Conservation (phyloP, 2,797 vertebrate species). For the Characodon lateralis region DNA sequence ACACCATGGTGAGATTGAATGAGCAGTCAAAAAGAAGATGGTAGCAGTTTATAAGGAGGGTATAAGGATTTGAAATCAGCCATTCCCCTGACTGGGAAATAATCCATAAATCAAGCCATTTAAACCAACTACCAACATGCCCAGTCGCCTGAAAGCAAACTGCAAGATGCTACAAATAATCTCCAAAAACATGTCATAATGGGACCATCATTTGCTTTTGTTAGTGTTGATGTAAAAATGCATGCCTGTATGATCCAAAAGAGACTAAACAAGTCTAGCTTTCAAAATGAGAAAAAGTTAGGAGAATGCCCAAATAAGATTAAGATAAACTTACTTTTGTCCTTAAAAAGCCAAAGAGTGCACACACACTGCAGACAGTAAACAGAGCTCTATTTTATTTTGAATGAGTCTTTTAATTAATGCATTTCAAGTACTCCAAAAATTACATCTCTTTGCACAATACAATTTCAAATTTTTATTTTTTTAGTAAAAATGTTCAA, state of each 20-base stretch:
- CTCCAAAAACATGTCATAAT: background rate
- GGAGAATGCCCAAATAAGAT: background rate
- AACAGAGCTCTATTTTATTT: constrained; percentile 83
- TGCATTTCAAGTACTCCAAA: constrained; percentile 99
- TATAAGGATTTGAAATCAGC: background rate
- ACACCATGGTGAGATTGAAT: background rate
- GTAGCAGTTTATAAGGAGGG: background rate
- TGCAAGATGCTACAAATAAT: background rate
- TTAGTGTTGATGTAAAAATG: no score
- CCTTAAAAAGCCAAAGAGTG: constrained; percentile 30
- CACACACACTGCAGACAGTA: constrained; percentile 64
- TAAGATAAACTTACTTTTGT: background rate
- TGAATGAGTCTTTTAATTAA: constrained; percentile 99
- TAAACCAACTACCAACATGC: background rate
- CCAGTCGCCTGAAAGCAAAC: background rate
- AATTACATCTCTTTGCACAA: constrained; percentile 99
- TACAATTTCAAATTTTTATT: constrained; percentile 91
- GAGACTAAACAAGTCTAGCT: background rate
- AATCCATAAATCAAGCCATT: background rate
- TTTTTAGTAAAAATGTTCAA: constrained; percentile 99
- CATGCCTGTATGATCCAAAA: no score
- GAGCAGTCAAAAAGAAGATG: background rate
- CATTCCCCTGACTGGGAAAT: background rate
- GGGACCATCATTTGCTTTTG: no score
- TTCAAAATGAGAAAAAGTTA: background rate